These are phyloP conservation scores for Podotricha telesiphe DNA, from an alignment of 2,888 invertebrate species.

Conservation along the genomic window DNA sequence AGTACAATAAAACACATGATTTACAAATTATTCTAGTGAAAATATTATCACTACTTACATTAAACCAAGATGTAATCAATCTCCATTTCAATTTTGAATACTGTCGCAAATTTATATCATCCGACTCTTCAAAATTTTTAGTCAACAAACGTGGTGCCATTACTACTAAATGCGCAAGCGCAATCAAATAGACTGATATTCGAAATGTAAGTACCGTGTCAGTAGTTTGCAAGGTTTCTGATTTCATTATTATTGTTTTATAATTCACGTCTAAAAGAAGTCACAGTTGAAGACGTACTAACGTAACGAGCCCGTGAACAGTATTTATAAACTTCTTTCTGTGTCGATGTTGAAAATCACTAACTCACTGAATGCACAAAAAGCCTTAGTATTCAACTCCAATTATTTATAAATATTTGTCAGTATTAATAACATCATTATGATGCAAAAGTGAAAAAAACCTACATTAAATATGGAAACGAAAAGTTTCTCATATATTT, in stretches of 20 bases:
- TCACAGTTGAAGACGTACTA: slow-evolving; percentile 31
- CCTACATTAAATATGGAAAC: not conserved
- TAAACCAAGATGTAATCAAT: slow-evolving; percentile 73
- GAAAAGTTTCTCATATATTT: no score
- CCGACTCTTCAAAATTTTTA: slow-evolving; percentile 62
- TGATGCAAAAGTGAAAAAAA: no score
- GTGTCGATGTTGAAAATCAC: slow-evolving; percentile 7
- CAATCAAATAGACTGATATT: slow-evolving; percentile 56
- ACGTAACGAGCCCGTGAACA: slow-evolving; percentile 14
- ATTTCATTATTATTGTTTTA: slow-evolving; percentile 26
- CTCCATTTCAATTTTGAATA: slow-evolving; percentile 65
- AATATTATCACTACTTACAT: slow-evolving; percentile 62
- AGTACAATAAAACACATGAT: not conserved
- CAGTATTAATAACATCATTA: not conserved
- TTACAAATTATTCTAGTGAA: slow-evolving; percentile 1
- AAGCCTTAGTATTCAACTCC: not conserved
- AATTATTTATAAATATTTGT: not conserved
- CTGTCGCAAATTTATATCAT: slow-evolving; percentile 57
- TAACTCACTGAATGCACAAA: slow-evolving; percentile 16
- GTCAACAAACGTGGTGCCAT: slow-evolving; percentile 55
- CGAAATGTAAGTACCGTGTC: slow-evolving; percentile 58
- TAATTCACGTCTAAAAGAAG: slow-evolving; percentile 25
- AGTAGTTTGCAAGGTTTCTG: slow-evolving; percentile 32
- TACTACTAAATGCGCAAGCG: slow-evolving; percentile 55
- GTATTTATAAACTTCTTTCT: slow-evolving; percentile 19